Evolutionary conservation across 1,140 invertebrate species (phyloP), one percentile per base, ranked within the genome.

Genomic region (Pectinophora gossypiella): DNA sequence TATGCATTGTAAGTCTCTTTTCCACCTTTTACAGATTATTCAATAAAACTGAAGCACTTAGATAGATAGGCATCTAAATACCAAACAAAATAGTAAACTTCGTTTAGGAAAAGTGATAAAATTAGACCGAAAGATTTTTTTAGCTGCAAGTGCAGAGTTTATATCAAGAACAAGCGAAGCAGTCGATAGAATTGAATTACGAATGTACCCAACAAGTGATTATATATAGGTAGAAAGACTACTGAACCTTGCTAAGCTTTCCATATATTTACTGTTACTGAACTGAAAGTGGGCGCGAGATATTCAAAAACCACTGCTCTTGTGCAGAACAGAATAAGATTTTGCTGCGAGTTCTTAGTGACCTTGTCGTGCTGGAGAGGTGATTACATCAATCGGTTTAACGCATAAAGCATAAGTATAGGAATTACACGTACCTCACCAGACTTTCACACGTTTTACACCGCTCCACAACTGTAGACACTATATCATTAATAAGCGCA

Each of bases 371-470:
- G 7, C n/a, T 13, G 35, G 3, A 5, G 3, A 38, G n/a, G 4
- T 9, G 6, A 38, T n/a, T 4, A n/a, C 35, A 38, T 3, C 9
- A 5, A 38, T 9, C 9, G 6, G n/a, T 40, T 15, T 40, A 40
- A 40, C 4, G 35, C 35, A 9, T 9, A 15, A 6, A 40, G 7
- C 15, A 16, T 32, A 2, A 40, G 7, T 40, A 18, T 16, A 2
- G 15, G 12, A 36, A 13, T 12, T 36, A 16, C 47, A 56, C 53
- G 48, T 69, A 88, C 86, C 86, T 79, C 3, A 88, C 77, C 52
- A 81, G 61, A 57, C 74, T 86, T 51, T 84, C 82, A 48, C 69
- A 76, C 0, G 87, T 84, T n/a, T 76, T 66, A 47, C 81, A 88
- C 48, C 68, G 74, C 1, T 73, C 69, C 15, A 74, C 76, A 2